Percentiles rank a stretch among this genome's conserved stretches.
phyloP scores from a whole-genome alignment of 2,797 vertebrate genomes.

The Balearica regulorum region DNA sequence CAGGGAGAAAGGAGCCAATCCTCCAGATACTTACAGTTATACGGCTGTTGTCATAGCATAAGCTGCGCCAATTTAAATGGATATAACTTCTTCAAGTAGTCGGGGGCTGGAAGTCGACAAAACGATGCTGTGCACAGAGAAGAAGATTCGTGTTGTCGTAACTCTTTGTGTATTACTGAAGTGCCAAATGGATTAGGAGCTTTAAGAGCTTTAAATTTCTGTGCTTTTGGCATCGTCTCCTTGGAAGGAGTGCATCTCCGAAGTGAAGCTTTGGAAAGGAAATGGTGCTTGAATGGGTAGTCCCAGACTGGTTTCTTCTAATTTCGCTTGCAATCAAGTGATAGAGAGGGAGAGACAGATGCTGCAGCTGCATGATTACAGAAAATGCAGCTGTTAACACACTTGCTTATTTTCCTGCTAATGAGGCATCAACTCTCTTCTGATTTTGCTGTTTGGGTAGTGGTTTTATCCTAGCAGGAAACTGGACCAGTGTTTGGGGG shows the following conservation, averaged over 20 bases:
- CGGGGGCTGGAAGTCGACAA: background rate
- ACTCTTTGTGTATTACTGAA: background rate
- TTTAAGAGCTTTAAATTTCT: background rate
- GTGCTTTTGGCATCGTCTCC: background rate
- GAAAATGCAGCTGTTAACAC: slow-evolving; percentile 55
- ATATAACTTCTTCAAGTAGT: background rate
- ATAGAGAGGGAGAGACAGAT: slow-evolving; percentile 49
- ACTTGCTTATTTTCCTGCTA: slow-evolving; percentile 41
- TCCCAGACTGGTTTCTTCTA: slow-evolving; percentile 48
- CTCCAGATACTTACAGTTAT: background rate
- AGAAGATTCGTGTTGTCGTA: background rate
- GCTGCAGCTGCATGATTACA: slow-evolving; percentile 61
- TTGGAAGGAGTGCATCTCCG: background rate
- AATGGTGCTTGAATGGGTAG: slow-evolving; percentile 9
- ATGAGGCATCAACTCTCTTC: slow-evolving; percentile 53
- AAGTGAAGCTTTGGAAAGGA: slow-evolving; percentile 12
- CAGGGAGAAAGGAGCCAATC: background rate
- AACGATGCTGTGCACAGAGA: rapidly evolving
- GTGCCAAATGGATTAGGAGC: slow-evolving; percentile 23
- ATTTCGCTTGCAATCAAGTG: slow-evolving; percentile 39
- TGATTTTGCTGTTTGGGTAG: slow-evolving; percentile 25
- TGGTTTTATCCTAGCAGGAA: background rate
- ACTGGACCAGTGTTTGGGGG: background rate
- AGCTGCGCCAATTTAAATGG: background rate
- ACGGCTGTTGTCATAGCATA: background rate